Evolutionary conservation across 1,140 invertebrate species (phyloP).

Genomic region (Lordiphosa clarofinis): DNA sequence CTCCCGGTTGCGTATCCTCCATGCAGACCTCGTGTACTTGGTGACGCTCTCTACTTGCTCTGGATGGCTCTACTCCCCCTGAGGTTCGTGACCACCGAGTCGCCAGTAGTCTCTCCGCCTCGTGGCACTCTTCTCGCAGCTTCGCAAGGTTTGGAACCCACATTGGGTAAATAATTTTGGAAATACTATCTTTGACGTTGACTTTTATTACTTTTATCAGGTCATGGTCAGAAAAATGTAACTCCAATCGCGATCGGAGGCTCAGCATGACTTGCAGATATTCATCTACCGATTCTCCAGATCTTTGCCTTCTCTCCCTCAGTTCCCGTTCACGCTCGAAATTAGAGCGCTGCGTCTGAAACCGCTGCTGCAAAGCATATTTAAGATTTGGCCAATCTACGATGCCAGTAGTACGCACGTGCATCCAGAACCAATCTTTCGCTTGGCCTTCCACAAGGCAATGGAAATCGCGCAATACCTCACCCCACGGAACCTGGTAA

Average conservation of each 20-base stretch:
- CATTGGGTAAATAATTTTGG: neutral
- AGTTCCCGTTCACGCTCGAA: neutral
- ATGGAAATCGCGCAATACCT: constrained; percentile 5
- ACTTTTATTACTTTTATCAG: neutral
- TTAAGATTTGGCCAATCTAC: too few relatives aligned
- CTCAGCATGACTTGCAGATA: neutral
- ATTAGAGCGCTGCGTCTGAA: too few relatives aligned
- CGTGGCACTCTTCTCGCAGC: neutral
- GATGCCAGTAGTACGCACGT: neutral
- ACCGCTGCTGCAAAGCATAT: too few relatives aligned
- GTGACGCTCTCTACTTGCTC: too few relatives aligned
- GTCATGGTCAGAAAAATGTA: neutral
- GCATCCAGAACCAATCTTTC: neutral
- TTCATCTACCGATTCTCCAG: neutral
- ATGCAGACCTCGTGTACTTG: too few relatives aligned
- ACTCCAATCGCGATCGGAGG: neutral
- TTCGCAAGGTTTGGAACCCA: neutral
- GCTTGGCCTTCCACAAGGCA: neutral
- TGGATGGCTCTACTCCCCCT: too few relatives aligned
- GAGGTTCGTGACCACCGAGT: neutral
- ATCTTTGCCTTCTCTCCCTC: neutral
- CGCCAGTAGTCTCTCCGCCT: neutral
- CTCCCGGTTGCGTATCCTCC: too few relatives aligned
- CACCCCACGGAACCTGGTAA: neutral
- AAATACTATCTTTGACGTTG: neutral